These are phyloP conservation scores for Hydractinia symbiolongicarpus DNA, from an alignment of 30 jellyfish, hydroid and myxozoan genomes.

Conservation along the genomic window DNA sequence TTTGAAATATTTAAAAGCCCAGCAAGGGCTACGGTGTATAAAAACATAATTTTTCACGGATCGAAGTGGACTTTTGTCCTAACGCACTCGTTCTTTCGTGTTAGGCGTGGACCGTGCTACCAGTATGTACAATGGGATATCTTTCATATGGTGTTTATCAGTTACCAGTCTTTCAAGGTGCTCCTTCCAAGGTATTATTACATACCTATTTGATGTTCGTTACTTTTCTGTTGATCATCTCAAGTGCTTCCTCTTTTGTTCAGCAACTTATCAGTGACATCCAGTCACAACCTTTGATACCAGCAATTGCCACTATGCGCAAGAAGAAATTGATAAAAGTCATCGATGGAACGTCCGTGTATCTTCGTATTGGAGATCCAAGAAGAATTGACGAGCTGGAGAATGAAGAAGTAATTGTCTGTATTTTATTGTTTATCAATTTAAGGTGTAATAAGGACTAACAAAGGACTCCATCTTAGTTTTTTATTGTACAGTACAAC, in stretches of 20 bases:
- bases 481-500: too few species aligned
- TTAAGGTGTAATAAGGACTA: too few species aligned
- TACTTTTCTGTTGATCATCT: neutral
- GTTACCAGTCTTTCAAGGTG: conserved; percentile 58
- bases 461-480: too few species aligned
- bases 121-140: conserved; percentile 42
- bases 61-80: too few species aligned
- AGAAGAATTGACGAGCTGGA: conserved; percentile 57
- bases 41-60: too few species aligned
- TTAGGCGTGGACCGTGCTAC: conserved; percentile 80
- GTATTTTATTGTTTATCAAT: too few species aligned
- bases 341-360: conserved; percentile 74
- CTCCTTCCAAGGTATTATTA: conserved; percentile 42
- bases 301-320: conserved; percentile 58
- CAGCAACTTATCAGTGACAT: conserved; percentile 45
- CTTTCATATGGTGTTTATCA: conserved; percentile 55
- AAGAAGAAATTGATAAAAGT: conserved; percentile 46
- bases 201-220: neutral
- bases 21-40: too few species aligned
- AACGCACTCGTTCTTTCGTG: neutral
- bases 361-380: conserved; percentile 65
- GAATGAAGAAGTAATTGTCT: neutral
- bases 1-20: too few species aligned
- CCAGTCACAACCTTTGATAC: conserved; percentile 50
- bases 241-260: neutral